Base-by-base conservation (phyloP, 64 coral and sea anemone genomes). In the Acropora tenuis region DNA sequence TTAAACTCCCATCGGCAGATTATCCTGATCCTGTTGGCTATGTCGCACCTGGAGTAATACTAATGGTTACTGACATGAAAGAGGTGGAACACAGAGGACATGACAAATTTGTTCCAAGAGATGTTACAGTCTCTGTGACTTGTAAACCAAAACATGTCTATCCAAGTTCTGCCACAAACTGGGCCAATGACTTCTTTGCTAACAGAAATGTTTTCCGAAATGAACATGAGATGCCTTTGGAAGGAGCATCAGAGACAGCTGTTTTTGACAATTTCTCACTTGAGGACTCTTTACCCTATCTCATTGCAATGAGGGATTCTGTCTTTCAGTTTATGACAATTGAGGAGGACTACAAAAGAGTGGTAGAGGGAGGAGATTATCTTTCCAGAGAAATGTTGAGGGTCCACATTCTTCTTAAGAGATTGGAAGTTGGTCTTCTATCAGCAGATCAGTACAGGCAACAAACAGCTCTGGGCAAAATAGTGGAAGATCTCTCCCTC, bases 21-120 rank as follows among this genome's bases (percentile, higher is more conserved):
- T 80, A 90, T 80, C 88, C 88, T 79, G 88, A 90, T 79, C 52
- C 88, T 65, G 88, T 80, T 74, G 88, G 88, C 65, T 90, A 89
- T 78, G 88, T 90, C 76, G 61, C 76, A 63, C 88, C 76, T 50
- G 88, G 88, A 75, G 88, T 90, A 79, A 65, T 90, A 49, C 77
- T 90, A 47, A 59, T 90, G 59, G 88, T 90, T 67, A 90, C 79
- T 90, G 77, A 90, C 45, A 79, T 89, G 87, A 75, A 88, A 46
- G 84, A 88, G 59, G 48, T 88, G 74, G 86, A 88, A 76, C 71
- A 76, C 47, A 30, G 50, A 63, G 80, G 50, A 58, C 47, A 42
- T 63, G 80, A 83, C 80, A 83, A 83, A 59, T 83, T 83, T 75
- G 73, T 59, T 50, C 86, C 86, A 9, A 88, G 48, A 75, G 86